Conservation (phyloP, 2,888 invertebrate genomes). For the Spialia ferax region DNA sequence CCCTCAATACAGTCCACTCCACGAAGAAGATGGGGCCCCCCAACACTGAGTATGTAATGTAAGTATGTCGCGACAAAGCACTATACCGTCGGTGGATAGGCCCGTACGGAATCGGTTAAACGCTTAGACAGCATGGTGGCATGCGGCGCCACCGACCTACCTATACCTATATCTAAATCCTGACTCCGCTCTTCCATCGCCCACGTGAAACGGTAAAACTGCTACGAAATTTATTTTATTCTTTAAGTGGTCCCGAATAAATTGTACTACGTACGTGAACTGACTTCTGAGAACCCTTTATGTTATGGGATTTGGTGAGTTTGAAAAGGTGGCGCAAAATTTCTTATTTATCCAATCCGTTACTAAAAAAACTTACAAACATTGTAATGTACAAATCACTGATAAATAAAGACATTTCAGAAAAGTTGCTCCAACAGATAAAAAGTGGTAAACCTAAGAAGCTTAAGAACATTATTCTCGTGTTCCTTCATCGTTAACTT, state of each 20-base stretch:
- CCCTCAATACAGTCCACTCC: too few relatives aligned
- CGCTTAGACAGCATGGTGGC: constrained; percentile 70
- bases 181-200: constrained; percentile 66
- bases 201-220: constrained; percentile 72
- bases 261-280: constrained; percentile 75
- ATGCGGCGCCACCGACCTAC: constrained; percentile 63
- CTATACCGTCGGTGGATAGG: constrained; percentile 53
- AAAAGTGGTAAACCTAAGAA: not conserved
- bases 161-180: constrained; percentile 56
- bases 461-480: not conserved
- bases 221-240: constrained; percentile 70
- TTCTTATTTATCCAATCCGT: constrained; percentile 35
- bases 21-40: too few relatives aligned
- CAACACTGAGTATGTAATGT: too few relatives aligned
- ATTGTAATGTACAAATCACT: not conserved
- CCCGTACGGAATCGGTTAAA: constrained; percentile 53
- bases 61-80: constrained; percentile 41
- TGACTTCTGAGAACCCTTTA: constrained; percentile 62
- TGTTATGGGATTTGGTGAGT: constrained; percentile 49
- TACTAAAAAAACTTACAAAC: constrained; percentile 8
- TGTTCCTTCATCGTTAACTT: constrained; percentile 46
- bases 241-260: constrained; percentile 75
- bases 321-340: constrained; percentile 41
- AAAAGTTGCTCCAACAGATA: not conserved
- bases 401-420: not conserved